phyloP scores from a whole-genome alignment of 2,888 invertebrate species.

The Punctoribates punctum region DNA sequence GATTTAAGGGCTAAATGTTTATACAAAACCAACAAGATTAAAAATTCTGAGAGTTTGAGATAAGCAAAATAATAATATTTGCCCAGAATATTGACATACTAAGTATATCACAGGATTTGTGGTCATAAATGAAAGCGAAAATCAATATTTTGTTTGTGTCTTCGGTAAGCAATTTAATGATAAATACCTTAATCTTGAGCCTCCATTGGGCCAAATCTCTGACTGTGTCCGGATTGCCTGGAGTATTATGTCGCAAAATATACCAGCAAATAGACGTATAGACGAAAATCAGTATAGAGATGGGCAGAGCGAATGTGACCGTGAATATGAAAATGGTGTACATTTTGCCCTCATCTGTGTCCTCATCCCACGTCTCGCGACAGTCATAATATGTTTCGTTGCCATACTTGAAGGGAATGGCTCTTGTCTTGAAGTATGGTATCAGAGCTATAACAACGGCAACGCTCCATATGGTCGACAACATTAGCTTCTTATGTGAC shows the following conservation, averaged over 20 bases:
- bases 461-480: constrained; percentile 56
- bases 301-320: constrained; percentile 53
- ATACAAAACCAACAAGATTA: too few relatives aligned
- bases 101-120: too few relatives aligned
- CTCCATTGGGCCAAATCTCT: constrained; percentile 54
- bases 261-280: constrained; percentile 55
- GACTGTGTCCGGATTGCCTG: constrained; percentile 55
- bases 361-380: constrained; percentile 45
- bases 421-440: constrained; percentile 53
- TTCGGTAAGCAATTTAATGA: too few relatives aligned
- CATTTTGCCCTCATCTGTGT: constrained; percentile 38
- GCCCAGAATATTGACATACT: too few relatives aligned
- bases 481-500: constrained; percentile 52
- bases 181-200: constrained; percentile 45
- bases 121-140: too few relatives aligned
- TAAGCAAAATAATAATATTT: too few relatives aligned
- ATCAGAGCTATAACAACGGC: constrained; percentile 53
- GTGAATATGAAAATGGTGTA: constrained; percentile 52
- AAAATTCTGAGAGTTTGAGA: too few relatives aligned
- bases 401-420: constrained; percentile 50
- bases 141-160: too few relatives aligned
- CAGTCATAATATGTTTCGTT: constrained; percentile 46
- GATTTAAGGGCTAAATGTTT: too few relatives aligned
- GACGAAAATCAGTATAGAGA: constrained; percentile 54
- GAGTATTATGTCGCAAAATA: constrained; percentile 55